Base-by-base conservation (phyloP, 2,888 invertebrate species). In the Megaustenia siamemsis region DNA sequence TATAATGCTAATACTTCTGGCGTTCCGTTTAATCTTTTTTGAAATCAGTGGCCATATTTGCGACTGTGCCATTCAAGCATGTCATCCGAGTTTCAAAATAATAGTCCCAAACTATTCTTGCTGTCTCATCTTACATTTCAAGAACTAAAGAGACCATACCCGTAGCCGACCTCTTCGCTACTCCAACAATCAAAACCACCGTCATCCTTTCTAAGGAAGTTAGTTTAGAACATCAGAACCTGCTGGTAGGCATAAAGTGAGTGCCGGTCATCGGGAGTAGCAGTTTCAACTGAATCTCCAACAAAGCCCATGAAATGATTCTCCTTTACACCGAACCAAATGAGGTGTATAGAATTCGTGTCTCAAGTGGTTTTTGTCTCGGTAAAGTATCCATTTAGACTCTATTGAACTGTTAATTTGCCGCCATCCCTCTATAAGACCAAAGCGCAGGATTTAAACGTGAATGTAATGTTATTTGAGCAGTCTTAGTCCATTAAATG, bases 341-440 rank as follows among this genome's bases (percentile, higher is more conserved):
- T 63, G 32, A 43, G 43, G 79, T 79, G 79, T 66, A 66, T 79
- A 38, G 45, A 66, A 79, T 66, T 40, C 43, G 24, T 66, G 66
- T 63, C 18, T 0, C 35, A 15, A n/a, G 6, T 21, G 66, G 5
- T 8, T 12, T 3, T 28, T 10, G 8, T 1, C 8, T 35, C 18
- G 10, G 6, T 68, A 6, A 15, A 38, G 21, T 68, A 68, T 68
- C 32, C 35, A 68, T 68, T 68, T 18, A 1, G 63, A 18, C 3
- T 68, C 35, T 21, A 35, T 68, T 6, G 38, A 68, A 18, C 21
- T 28, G 75, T 4, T 35, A 32, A 53, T 53, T 28, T 32, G 53
- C 28, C 28, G n/a, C 24, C 0, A 28, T 53, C 53, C n/a, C 63
- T 60, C 56, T 43, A 40, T n/a, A 63, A 43, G 45, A 24, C 60